These are phyloP conservation scores for Xylophagus ater DNA, from an alignment of 2,888 invertebrate genomes.

Conservation along the genomic window DNA sequence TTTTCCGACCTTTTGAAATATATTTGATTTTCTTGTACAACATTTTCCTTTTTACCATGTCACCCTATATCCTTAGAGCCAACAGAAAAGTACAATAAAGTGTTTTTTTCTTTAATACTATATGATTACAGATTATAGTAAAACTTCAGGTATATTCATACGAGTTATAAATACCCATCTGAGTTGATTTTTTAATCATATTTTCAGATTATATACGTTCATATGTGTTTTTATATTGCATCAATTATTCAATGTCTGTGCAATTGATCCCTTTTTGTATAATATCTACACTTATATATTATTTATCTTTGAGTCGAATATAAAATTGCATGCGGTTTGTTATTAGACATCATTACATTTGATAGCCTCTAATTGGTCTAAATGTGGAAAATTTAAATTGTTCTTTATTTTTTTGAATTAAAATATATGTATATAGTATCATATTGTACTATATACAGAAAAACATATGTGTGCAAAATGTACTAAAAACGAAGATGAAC, in stretches of 20 bases:
- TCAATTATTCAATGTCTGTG: slow-evolving; percentile 10
- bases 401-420: too few relatives aligned
- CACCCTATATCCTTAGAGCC: background rate
- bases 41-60: slow-evolving; percentile 3
- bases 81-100: background rate
- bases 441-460: too few relatives aligned
- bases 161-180: background rate
- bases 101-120: slow-evolving; percentile 6
- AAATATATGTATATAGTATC: too few relatives aligned
- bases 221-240: too few relatives aligned
- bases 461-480: too few relatives aligned
- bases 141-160: slow-evolving; percentile 8
- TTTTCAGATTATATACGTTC: too few relatives aligned
- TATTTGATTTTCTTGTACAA: slow-evolving; percentile 3
- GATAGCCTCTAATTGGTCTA: slow-evolving; percentile 25
- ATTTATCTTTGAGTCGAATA: too few relatives aligned
- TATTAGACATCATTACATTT: slow-evolving; percentile 39
- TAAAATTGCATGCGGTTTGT: slow-evolving; percentile 23
- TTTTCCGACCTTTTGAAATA: background rate
- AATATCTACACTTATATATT: slow-evolving; percentile 1
- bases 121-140: slow-evolving; percentile 10
- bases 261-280: background rate
- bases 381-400: too few relatives aligned
- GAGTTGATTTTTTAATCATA: background rate
- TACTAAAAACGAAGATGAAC: too few relatives aligned